Conservation (phyloP, 2,888 invertebrate species). For the Drosophila bunnanda region DNA sequence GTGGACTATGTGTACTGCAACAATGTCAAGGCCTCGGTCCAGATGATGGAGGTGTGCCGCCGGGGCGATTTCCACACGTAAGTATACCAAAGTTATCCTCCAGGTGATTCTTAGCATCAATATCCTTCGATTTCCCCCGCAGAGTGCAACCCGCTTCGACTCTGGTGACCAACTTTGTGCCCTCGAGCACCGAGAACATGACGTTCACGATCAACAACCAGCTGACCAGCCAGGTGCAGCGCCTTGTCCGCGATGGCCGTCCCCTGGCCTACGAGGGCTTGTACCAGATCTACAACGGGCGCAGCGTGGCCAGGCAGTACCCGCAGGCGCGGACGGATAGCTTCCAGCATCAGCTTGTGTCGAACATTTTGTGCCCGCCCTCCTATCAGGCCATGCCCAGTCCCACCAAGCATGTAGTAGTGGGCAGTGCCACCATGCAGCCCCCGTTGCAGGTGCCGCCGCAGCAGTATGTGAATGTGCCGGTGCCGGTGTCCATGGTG, state of each 20-base stretch:
- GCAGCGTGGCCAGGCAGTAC: slow-evolving; percentile 89
- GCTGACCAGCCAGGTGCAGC: slow-evolving; percentile 90
- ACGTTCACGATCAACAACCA: slow-evolving; percentile 98
- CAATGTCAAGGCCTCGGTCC: slow-evolving; percentile 98
- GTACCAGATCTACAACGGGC: slow-evolving; percentile 88
- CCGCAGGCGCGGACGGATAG: slow-evolving; percentile 89
- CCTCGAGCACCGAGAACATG: slow-evolving; percentile 92
- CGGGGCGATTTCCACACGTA: slow-evolving; percentile 85
- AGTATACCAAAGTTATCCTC: slow-evolving; percentile 30
- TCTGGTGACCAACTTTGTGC: slow-evolving; percentile 91
- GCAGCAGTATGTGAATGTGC: slow-evolving; percentile 91
- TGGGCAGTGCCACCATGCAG: slow-evolving; percentile 86
- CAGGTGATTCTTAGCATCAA: rapidly evolving
- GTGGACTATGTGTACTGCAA: slow-evolving; percentile 98
- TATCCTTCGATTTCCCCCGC: slow-evolving; percentile 2
- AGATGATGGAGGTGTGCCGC: slow-evolving; percentile 96
- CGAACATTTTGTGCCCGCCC: slow-evolving; percentile 96
- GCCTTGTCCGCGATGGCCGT: slow-evolving; percentile 88
- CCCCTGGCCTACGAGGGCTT: slow-evolving; percentile 91
- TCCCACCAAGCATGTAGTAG: slow-evolving; percentile 86
- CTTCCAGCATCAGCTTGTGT: slow-evolving; percentile 96
- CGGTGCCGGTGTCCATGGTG: slow-evolving; percentile 94
- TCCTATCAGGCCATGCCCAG: slow-evolving; percentile 94
- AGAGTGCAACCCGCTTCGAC: slow-evolving; percentile 86
- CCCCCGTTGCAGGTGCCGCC: slow-evolving; percentile 87